These are phyloP conservation scores for Eudorcas thomsonii DNA, from an alignment of 2,113 vertebrate genomes.

Conservation along the genomic window DNA sequence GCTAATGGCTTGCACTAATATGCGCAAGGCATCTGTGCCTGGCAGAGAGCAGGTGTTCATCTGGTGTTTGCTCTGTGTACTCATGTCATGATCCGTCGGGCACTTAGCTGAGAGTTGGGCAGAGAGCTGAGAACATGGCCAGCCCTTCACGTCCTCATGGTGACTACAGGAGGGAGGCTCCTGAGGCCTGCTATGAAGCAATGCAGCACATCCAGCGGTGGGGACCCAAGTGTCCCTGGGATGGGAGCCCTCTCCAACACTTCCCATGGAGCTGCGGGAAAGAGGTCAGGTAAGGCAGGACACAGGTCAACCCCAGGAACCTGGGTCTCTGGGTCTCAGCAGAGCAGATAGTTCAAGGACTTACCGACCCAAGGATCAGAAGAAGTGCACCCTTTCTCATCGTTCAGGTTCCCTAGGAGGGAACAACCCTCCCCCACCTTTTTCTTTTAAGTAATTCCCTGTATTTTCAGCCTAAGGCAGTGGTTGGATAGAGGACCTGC, in stretches of 20 bases:
- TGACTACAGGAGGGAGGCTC: background rate
- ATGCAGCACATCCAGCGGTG: background rate
- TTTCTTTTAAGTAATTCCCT: background rate
- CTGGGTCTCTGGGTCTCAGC: background rate
- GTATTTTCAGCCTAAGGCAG: background rate
- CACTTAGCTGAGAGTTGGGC: background rate
- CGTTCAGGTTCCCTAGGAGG: background rate
- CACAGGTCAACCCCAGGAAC: too few relatives aligned
- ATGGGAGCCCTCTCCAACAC: background rate
- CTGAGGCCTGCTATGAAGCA: background rate
- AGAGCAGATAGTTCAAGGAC: background rate
- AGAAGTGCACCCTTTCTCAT: background rate
- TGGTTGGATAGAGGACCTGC: background rate
- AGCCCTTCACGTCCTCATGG: background rate
- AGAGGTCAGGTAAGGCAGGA: background rate
- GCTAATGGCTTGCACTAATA: too few relatives aligned
- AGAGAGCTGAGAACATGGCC: background rate
- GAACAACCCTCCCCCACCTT: background rate
- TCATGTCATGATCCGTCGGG: background rate
- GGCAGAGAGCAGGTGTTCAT: background rate
- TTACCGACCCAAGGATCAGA: background rate
- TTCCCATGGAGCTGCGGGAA: background rate
- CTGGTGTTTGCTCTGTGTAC: background rate
- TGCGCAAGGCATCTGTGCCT: background rate
- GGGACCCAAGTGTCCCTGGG: background rate